These are phyloP conservation scores for Leucoma salicis DNA, from an alignment of 2,888 invertebrate species.

Conservation along the genomic window DNA sequence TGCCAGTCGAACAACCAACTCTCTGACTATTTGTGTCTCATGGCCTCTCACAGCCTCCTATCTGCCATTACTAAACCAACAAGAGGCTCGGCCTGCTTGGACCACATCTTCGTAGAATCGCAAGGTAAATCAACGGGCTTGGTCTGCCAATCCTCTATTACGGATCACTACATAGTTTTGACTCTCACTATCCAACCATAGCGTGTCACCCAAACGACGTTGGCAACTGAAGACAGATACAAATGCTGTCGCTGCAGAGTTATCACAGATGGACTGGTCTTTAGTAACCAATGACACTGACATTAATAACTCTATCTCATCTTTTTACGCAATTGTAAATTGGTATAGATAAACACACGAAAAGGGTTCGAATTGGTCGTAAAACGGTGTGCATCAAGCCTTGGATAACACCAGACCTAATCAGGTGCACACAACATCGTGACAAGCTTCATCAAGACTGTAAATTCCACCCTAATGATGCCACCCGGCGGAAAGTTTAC, in stretches of 20 bases:
- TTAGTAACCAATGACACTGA: too few relatives aligned
- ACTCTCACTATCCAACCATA: background rate
- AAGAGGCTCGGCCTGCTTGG: background rate
- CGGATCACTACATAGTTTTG: background rate
- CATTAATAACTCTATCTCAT: too few relatives aligned
- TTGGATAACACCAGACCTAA: background rate
- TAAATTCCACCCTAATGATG: too few relatives aligned
- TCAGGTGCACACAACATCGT: conserved; percentile 40
- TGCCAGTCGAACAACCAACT: background rate
- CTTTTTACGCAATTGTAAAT: too few relatives aligned
- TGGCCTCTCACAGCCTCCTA: background rate
- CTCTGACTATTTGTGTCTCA: background rate
- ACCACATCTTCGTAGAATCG: background rate
- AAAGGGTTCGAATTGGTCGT: too few relatives aligned
- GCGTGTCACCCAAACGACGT: too few relatives aligned
- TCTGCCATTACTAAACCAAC: background rate
- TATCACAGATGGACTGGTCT: too few relatives aligned
- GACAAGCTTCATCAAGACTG: conserved; percentile 28
- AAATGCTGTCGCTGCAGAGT: too few relatives aligned
- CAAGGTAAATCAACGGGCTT: background rate
- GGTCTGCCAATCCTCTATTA: background rate
- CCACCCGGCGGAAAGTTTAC: too few relatives aligned
- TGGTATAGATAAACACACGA: too few relatives aligned
- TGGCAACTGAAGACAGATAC: too few relatives aligned
- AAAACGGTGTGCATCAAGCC: background rate